Conservation (phyloP, 2,888 invertebrate genomes). For the Anticlea derivata region DNA sequence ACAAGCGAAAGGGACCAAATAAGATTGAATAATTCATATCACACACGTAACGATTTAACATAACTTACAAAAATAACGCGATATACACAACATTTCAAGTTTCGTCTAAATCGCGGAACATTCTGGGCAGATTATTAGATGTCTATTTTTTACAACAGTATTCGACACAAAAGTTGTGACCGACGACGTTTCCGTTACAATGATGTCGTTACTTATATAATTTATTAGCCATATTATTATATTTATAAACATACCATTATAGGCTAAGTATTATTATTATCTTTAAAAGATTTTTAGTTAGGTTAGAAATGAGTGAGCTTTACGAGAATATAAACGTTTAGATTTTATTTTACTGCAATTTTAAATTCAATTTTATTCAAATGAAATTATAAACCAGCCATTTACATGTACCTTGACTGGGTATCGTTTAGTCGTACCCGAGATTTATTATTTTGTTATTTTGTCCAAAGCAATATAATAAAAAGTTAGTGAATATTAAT, state of each 20-base stretch:
- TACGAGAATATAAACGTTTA: conserved; percentile 68
- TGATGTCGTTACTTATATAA: conserved; percentile 71
- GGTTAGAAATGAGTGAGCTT: conserved; percentile 81
- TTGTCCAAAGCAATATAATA: conserved; percentile 76
- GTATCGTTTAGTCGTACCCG: conserved; percentile 44
- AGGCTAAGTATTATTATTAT: conserved; percentile 80
- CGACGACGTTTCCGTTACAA: conserved; percentile 58
- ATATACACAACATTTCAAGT: conserved; percentile 47
- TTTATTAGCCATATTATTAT: conserved; percentile 81
- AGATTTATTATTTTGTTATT: conserved; percentile 68
- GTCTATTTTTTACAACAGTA: conserved; percentile 62
- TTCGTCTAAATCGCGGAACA: conserved; percentile 63
- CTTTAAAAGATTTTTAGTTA: conserved; percentile 80
- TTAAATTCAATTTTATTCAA: conserved; percentile 62
- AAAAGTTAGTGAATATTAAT: conserved; percentile 65
- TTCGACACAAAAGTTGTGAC: conserved; percentile 43
- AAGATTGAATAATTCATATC: conserved; percentile 60
- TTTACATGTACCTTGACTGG: conserved; percentile 70
- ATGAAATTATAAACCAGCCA: conserved; percentile 72
- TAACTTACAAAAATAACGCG: conserved; percentile 68
- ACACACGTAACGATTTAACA: conserved; percentile 66
- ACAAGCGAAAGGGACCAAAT: conserved; percentile 84
- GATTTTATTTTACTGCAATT: conserved; percentile 59
- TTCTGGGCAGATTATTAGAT: conserved; percentile 66
- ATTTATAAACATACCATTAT: conserved; percentile 83